Evolutionary conservation across 2,113 vertebrate species (phyloP).

Genomic region (Hipposideros armiger): DNA sequence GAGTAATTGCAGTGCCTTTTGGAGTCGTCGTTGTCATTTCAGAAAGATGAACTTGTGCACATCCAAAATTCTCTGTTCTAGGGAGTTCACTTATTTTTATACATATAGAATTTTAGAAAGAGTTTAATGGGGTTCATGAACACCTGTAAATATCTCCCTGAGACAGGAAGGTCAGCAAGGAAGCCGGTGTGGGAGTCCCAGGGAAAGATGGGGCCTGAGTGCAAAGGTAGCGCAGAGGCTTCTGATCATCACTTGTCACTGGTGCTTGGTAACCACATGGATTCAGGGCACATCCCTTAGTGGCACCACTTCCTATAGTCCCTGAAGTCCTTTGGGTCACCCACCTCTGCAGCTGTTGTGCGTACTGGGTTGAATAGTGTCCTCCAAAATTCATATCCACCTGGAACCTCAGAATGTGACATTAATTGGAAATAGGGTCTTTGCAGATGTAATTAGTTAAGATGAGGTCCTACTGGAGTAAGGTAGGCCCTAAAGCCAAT

Average conservation of each 20-base stretch:
- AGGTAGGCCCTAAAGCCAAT: background rate
- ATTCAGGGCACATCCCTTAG: background rate
- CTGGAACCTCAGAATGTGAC: background rate
- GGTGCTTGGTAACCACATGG: rapidly evolving
- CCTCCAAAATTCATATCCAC: background rate
- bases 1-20: background rate
- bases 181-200: background rate
- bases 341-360: background rate
- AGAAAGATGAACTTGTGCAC: background rate
- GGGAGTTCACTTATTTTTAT: background rate
- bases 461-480: background rate
- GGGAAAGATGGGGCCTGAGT: background rate
- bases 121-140: background rate
- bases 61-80: background rate
- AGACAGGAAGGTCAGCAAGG: background rate
- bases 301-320: rapidly evolving
- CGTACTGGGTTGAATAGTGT: background rate
- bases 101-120: background rate
- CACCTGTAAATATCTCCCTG: background rate
- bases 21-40: background rate
- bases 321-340: background rate
- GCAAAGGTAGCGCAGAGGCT: rapidly evolving
- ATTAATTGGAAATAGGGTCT: background rate
- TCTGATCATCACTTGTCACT: background rate
- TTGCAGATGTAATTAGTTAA: background rate